Conservation (phyloP, 2,888 invertebrate species). For the Lacanobia wlatinum region DNA sequence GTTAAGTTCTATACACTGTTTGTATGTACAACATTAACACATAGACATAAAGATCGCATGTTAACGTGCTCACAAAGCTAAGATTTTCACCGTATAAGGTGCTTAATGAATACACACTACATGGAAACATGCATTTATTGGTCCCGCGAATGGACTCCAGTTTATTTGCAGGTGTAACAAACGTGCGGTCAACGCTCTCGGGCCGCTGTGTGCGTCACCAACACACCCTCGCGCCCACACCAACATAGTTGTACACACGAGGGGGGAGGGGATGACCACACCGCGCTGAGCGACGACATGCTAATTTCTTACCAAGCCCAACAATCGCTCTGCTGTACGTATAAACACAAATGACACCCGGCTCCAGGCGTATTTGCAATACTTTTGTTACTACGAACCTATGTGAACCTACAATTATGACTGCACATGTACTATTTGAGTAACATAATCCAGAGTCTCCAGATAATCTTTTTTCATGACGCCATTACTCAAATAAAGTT, state of each 20-base stretch:
- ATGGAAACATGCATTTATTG: slow-evolving; percentile 76
- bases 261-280: slow-evolving; percentile 70
- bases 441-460: slow-evolving; percentile 1
- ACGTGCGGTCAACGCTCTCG: slow-evolving; percentile 85
- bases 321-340: slow-evolving; percentile 72
- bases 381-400: slow-evolving; percentile 66
- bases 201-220: slow-evolving; percentile 71
- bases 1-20: slow-evolving; percentile 56
- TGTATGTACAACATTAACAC: slow-evolving; percentile 61
- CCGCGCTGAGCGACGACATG: slow-evolving; percentile 77
- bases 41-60: slow-evolving; percentile 64
- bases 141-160: slow-evolving; percentile 78
- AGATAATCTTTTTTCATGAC: slow-evolving; percentile 48
- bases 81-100: slow-evolving; percentile 73
- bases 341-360: slow-evolving; percentile 68
- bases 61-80: slow-evolving; percentile 62
- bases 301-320: slow-evolving; percentile 83
- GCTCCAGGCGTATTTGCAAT: slow-evolving; percentile 70
- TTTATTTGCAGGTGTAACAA: slow-evolving; percentile 88
- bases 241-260: slow-evolving; percentile 53
- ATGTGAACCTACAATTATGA: slow-evolving; percentile 32
- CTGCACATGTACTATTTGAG: slow-evolving; percentile 25
- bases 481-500: slow-evolving; percentile 53
- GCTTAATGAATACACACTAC: slow-evolving; percentile 78
- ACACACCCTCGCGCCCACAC: slow-evolving; percentile 56